These are phyloP conservation scores for Dynastes tityus DNA, from an alignment of 2,888 invertebrate genomes.

Conservation along the genomic window DNA sequence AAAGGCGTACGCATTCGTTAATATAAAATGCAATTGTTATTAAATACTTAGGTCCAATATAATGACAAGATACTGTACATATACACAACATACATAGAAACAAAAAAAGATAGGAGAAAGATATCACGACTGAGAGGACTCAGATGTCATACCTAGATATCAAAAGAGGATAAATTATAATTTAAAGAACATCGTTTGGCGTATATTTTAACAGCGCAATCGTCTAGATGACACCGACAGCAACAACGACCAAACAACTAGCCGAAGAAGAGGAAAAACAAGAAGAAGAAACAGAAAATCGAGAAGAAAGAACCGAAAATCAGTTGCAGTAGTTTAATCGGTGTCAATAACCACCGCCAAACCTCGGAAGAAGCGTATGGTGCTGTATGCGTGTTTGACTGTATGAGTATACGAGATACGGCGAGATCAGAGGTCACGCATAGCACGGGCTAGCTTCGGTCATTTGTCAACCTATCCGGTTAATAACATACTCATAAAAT, in stretches of 20 bases:
- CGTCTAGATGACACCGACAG: not conserved
- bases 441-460: conserved; percentile 57
- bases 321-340: conserved; percentile 52
- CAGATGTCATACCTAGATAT: conserved; percentile 63
- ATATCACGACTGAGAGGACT: conserved; percentile 57
- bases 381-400: too few species aligned
- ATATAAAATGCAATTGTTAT: too few species aligned
- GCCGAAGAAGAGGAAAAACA: not conserved
- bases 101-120: not conserved
- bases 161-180: conserved; percentile 63
- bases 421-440: conserved; percentile 55
- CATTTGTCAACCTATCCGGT: conserved; percentile 59
- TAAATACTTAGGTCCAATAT: too few species aligned
- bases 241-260: not conserved
- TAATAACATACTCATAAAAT: conserved; percentile 56
- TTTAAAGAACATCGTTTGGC: conserved; percentile 57
- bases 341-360: conserved; percentile 56
- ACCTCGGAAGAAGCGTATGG: conserved; percentile 12
- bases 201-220: conserved; percentile 49
- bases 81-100: not conserved
- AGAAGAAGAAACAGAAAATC: not conserved
- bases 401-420: conserved; percentile 22
- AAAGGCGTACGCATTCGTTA: too few species aligned
- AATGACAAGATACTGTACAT: too few species aligned
- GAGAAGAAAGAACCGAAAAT: conserved; percentile 43